Evolutionary conservation across 2,797 vertebrate species (phyloP).

Genomic region (Eutrigla gurnardus): DNA sequence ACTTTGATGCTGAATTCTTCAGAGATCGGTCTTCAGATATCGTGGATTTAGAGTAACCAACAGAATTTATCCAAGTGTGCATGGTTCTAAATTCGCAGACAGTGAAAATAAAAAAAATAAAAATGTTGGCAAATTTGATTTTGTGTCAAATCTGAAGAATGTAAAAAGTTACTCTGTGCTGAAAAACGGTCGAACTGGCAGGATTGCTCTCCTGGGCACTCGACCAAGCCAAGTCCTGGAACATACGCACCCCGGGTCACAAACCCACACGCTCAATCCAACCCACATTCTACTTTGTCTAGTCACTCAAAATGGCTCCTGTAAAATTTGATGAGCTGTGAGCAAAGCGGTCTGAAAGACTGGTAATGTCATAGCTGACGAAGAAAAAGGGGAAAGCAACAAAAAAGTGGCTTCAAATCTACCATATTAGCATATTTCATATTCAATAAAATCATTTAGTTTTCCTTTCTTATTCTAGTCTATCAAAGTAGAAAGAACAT

Average conservation of each 20-base stretch:
- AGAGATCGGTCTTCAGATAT: neutral
- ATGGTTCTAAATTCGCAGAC: constrained; percentile 5
- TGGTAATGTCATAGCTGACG: constrained; percentile 33
- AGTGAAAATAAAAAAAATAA: neutral
- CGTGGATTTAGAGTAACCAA: neutral
- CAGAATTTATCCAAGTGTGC: constrained; percentile 28
- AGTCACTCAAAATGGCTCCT: constrained; percentile 77
- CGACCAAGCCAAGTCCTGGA: constrained; percentile 76
- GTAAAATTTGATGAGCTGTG: constrained; percentile 71
- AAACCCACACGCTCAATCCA: constrained; percentile 74
- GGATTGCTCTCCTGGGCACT: constrained; percentile 66
- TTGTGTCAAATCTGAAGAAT: constrained; percentile 77
- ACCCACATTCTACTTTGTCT: constrained; percentile 77
- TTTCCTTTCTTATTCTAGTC: neutral
- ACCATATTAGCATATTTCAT: constrained; percentile 7
- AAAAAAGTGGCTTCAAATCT: constrained; percentile 18
- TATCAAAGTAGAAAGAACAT: neutral
- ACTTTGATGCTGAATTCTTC: constrained; percentile 7
- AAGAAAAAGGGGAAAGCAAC: constrained; percentile 22
- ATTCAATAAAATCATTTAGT: neutral
- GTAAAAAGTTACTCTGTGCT: constrained; percentile 52
- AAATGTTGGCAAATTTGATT: constrained; percentile 61
- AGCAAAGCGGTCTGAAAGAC: constrained; percentile 56
- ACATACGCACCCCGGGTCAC: constrained; percentile 70
- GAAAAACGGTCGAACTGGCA: constrained; percentile 70